Evolutionary conservation across 2,113 vertebrate species (phyloP).

Genomic region (Myiagra hebetior): DNA sequence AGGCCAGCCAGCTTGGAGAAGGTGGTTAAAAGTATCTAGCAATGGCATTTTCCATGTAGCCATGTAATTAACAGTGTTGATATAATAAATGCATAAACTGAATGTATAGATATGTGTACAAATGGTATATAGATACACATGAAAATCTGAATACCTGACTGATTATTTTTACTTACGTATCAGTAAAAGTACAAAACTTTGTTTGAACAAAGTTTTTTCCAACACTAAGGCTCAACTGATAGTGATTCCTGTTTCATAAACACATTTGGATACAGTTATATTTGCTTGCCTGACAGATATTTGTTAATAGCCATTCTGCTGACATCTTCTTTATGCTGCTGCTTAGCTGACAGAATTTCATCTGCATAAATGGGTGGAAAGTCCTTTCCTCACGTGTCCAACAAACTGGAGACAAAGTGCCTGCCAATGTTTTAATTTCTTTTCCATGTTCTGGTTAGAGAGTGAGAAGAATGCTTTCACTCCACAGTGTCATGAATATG

Average conservation of each 20-base stretch:
- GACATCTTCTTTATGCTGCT: conserved; percentile 65
- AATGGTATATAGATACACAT: neutral
- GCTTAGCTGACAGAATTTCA: conserved; percentile 73
- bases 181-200: neutral
- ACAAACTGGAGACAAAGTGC: conserved; percentile 84
- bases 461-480: conserved; percentile 79
- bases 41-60: neutral
- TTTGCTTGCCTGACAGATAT: conserved; percentile 59
- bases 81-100: neutral
- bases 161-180: neutral
- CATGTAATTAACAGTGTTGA: neutral
- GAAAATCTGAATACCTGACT: neutral
- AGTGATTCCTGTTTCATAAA: conserved; percentile 7
- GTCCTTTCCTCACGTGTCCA: conserved; percentile 74
- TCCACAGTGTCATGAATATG: conserved; percentile 86
- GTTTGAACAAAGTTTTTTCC: neutral
- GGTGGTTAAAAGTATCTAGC: neutral
- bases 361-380: conserved; percentile 76
- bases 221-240: neutral
- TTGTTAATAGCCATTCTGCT: conserved; percentile 67
- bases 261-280: conserved; percentile 2
- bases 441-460: conserved; percentile 76
- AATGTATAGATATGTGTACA: neutral
- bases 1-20: neutral
- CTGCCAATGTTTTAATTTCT: conserved; percentile 82